Conservation (phyloP, 1,140 invertebrate species). For the Oreohelix idahoensis region DNA sequence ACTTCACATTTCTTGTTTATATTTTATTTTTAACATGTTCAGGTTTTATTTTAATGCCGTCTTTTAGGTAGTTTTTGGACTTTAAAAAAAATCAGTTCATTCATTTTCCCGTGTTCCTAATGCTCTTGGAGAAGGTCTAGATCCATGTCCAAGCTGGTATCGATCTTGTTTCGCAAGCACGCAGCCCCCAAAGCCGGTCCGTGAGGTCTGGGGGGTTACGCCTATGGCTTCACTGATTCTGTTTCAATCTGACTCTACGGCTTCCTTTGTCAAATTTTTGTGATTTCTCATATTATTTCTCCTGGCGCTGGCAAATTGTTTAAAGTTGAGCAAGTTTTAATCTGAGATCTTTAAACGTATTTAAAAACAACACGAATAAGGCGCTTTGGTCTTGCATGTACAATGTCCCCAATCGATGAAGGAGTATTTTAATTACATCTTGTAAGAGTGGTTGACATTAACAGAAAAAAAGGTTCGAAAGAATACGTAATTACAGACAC, state of each 20-base stretch:
- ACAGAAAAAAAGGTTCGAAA: too few species aligned
- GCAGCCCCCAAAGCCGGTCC: background rate
- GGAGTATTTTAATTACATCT: too few species aligned
- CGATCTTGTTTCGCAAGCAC: background rate
- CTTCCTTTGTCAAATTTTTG: slow-evolving; percentile 22
- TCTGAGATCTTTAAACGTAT: background rate
- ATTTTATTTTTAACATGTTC: too few species aligned
- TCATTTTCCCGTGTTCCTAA: background rate
- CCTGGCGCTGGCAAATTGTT: background rate
- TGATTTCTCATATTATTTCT: slow-evolving; percentile 4
- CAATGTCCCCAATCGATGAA: too few species aligned
- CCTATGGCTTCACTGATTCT: slow-evolving; percentile 22
- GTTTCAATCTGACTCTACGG: slow-evolving; percentile 4
- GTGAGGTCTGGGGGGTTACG: background rate
- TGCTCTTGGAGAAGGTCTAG: background rate
- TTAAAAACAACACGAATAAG: background rate
- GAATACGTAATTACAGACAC: too few species aligned
- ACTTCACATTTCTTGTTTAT: too few species aligned
- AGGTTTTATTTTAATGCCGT: too few species aligned
- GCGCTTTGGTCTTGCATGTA: background rate
- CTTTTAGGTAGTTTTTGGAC: too few species aligned
- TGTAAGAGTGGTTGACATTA: too few species aligned
- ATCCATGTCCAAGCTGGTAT: background rate
- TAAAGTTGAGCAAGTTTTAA: slow-evolving; percentile 1
- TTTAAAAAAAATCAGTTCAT: background rate